Evolutionary conservation across 2,888 invertebrate species (phyloP).

Genomic region (Apamea epomidion): DNA sequence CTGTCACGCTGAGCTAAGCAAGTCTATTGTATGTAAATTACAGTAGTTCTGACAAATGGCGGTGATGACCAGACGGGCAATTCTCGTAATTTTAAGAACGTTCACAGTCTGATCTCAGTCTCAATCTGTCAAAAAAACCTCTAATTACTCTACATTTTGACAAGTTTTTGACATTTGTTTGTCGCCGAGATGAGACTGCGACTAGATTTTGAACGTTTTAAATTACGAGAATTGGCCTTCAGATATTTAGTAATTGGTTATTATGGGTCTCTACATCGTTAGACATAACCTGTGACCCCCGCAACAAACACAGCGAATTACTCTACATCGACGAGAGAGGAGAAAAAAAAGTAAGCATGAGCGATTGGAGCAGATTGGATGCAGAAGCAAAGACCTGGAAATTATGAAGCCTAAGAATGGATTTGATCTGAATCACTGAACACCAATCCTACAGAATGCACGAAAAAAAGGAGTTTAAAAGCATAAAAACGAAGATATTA

Average conservation of each 20-base stretch:
- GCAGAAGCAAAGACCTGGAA: not conserved
- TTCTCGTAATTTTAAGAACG: too few relatives aligned
- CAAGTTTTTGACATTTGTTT: too few relatives aligned
- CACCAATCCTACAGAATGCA: not conserved
- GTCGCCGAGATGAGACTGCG: too few relatives aligned
- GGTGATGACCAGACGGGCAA: not conserved
- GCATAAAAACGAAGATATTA: not conserved
- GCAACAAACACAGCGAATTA: not conserved
- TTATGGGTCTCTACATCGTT: not conserved
- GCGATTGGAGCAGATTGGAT: not conserved
- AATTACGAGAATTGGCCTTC: too few relatives aligned
- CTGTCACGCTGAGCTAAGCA: constrained; percentile 30
- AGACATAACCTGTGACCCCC: not conserved
- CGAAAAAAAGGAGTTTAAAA: not conserved
- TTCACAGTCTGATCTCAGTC: too few relatives aligned
- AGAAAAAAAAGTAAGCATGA: not conserved
- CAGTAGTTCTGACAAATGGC: constrained; percentile 8
- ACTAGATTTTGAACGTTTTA: too few relatives aligned
- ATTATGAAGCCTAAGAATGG: too few relatives aligned
- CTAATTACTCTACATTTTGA: too few relatives aligned
- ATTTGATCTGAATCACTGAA: not conserved
- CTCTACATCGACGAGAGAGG: not conserved
- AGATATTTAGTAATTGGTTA: not conserved
- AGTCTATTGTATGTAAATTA: constrained; percentile 25
- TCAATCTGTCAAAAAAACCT: too few relatives aligned